Percentiles rank a stretch among this genome's conserved stretches.
Evolutionary conservation across 1,140 invertebrate species (phyloP).

Genomic region (Sesamia nonagrioides): DNA sequence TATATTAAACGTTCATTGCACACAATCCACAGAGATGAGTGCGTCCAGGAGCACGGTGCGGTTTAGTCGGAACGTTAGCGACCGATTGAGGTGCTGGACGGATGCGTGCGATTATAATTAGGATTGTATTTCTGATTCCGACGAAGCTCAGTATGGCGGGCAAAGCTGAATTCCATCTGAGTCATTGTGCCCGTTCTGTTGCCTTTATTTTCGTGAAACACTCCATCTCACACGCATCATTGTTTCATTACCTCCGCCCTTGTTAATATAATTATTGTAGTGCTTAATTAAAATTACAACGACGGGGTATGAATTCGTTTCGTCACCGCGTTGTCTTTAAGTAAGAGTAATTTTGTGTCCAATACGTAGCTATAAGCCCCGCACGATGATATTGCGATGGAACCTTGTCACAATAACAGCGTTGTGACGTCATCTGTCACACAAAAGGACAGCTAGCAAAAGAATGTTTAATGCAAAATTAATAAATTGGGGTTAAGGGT

Average conservation of each 20-base stretch:
- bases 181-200: constrained; percentile 86
- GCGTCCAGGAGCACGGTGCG: constrained; percentile 61
- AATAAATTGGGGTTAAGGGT: too few relatives aligned
- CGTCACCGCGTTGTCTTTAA: constrained; percentile 41
- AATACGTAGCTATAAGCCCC: neutral
- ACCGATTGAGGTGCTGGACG: constrained; percentile 84
- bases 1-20: constrained; percentile 55
- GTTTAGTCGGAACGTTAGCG: constrained; percentile 74
- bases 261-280: constrained; percentile 49
- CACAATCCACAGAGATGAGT: constrained; percentile 62
- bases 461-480: too few relatives aligned
- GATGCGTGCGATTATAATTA: constrained; percentile 88
- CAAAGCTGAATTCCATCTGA: constrained; percentile 86
- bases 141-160: constrained; percentile 84
- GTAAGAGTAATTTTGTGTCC: constrained; percentile 25
- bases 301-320: constrained; percentile 37
- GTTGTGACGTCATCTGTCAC: too few relatives aligned
- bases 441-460: too few relatives aligned
- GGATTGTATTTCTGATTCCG: constrained; percentile 88
- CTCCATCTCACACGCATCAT: constrained; percentile 82
- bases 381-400: too few relatives aligned
- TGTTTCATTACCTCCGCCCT: constrained; percentile 72
- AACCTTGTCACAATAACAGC: too few relatives aligned
- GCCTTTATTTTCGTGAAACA: constrained; percentile 86
- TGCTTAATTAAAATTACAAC: constrained; percentile 60